Evolutionary conservation across 2,797 vertebrate genomes (phyloP).

Genomic region (Paramormyrops hopkinsi): DNA sequence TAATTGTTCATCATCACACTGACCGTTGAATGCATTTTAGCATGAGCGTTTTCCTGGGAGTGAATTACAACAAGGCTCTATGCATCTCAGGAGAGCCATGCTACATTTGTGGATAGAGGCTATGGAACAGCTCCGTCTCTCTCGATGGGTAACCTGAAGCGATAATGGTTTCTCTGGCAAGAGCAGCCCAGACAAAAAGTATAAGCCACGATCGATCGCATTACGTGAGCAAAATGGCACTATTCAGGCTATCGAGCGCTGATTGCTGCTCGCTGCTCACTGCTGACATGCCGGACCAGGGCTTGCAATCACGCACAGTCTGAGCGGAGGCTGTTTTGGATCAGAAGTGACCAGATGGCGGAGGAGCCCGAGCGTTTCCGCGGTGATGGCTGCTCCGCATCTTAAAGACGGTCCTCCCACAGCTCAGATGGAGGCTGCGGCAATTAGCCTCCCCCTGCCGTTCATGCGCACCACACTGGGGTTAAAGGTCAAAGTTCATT

Average conservation of each 20-base stretch:
- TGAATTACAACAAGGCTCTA: neutral
- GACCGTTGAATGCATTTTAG: neutral
- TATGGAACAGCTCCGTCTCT: neutral
- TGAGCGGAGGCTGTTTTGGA: neutral
- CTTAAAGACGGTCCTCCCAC: constrained; percentile 54
- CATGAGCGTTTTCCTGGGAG: neutral
- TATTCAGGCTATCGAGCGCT: neutral
- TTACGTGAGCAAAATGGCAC: neutral
- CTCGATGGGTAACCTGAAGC: neutral
- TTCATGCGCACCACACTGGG: neutral
- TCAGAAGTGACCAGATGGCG: constrained; percentile 15
- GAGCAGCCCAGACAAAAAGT: neutral
- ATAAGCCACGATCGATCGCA: neutral
- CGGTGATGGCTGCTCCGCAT: constrained; percentile 54
- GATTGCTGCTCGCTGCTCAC: neutral
- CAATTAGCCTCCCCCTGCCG: constrained; percentile 9
- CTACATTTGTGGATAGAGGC: neutral
- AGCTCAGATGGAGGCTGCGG: constrained; percentile 25
- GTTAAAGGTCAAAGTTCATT: neutral
- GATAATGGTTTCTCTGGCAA: neutral
- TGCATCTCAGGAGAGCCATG: neutral
- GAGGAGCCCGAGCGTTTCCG: constrained; percentile 38
- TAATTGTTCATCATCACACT: neutral
- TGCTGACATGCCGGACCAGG: neutral
- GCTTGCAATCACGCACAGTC: neutral